These are phyloP conservation scores for Ennomos erosarius DNA, from an alignment of 2,888 invertebrate species.

Conservation along the genomic window DNA sequence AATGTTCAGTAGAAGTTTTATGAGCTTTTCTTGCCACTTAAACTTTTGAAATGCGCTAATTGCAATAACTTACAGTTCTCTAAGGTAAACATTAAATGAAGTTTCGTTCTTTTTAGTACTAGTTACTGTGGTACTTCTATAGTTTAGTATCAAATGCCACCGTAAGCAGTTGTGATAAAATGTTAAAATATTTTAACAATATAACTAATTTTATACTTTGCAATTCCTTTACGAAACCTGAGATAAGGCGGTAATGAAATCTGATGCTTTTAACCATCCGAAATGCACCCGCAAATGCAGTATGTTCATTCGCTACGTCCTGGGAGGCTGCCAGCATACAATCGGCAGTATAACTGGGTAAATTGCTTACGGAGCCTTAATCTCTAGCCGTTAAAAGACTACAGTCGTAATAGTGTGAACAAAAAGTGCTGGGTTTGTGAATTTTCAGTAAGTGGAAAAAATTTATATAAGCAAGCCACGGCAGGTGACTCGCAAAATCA, in stretches of 20 bases:
- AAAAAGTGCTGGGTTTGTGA: conserved; percentile 6
- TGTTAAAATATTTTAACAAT: neutral
- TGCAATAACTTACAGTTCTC: neutral
- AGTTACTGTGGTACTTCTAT: no score
- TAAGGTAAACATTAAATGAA: no score
- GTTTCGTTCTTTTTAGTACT: no score
- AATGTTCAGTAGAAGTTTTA: no score
- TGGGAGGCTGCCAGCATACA: conserved; percentile 41
- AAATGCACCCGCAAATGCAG: conserved; percentile 40
- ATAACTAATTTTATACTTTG: neutral
- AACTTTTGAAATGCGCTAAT: neutral
- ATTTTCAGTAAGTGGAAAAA: neutral
- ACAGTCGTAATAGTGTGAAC: conserved; percentile 3
- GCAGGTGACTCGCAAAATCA: no score
- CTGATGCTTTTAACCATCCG: conserved; percentile 23
- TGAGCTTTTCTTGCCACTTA: neutral
- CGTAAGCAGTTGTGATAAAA: no score
- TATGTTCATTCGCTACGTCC: conserved; percentile 36
- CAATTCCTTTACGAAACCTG: conserved; percentile 24
- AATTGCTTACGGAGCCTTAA: conserved; percentile 38
- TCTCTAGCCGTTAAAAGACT: conserved; percentile 34
- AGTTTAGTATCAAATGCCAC: no score
- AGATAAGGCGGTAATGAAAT: conserved; percentile 25
- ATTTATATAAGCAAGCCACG: no score
- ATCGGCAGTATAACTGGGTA: conserved; percentile 36